Evolutionary conservation across 2,888 invertebrate genomes (phyloP).

Genomic region (Junonia oenone): DNA sequence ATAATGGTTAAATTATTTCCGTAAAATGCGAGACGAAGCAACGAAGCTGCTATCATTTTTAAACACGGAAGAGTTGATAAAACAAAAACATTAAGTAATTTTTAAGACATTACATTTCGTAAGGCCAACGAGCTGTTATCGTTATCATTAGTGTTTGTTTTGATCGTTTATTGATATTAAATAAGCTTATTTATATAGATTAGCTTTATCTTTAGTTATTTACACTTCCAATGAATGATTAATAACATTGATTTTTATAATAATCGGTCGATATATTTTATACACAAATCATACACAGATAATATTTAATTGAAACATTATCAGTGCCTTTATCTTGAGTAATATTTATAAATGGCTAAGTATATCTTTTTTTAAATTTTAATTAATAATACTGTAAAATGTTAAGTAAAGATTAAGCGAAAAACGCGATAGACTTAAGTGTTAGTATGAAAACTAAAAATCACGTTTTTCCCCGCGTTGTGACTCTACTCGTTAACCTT

Average conservation of each 20-base stretch:
- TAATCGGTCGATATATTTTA: neutral
- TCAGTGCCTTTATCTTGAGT: neutral
- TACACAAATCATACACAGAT: neutral
- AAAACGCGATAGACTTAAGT: neutral
- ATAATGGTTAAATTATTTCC: too few relatives aligned
- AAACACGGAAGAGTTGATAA: neutral
- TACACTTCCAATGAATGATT: slow-evolving; percentile 11
- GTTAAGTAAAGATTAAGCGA: neutral
- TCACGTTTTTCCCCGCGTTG: neutral
- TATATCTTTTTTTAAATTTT: too few relatives aligned
- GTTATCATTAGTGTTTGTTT: neutral
- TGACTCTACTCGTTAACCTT: neutral
- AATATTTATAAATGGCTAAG: neutral
- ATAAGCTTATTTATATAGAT: slow-evolving; percentile 4
- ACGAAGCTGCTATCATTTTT: neutral
- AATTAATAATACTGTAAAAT: too few relatives aligned
- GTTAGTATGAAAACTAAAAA: neutral
- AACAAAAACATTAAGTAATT: neutral
- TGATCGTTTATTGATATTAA: neutral
- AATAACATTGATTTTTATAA: slow-evolving; percentile 16
- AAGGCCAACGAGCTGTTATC: slow-evolving; percentile 18
- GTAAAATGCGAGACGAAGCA: neutral
- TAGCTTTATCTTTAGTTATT: slow-evolving; percentile 14
- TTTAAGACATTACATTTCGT: neutral
- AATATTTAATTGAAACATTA: neutral